Percentiles rank a stretch among this genome's conserved stretches.
These are phyloP conservation scores for Peromyscus californicus DNA, from an alignment of 2,113 vertebrate genomes.

Conservation along the genomic window DNA sequence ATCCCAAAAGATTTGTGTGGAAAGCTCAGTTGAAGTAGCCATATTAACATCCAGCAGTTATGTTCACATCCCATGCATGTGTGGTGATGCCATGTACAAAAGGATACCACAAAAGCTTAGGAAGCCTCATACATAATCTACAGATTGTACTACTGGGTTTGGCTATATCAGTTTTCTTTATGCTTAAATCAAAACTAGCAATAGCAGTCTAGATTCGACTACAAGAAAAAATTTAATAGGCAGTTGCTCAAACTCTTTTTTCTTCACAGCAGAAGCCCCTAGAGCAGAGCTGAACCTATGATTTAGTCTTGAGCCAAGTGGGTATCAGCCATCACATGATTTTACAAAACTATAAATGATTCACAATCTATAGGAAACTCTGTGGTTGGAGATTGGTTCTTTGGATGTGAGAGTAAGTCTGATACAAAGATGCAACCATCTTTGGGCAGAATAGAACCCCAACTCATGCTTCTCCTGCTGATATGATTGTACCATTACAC, in stretches of 20 bases:
- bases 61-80: background rate
- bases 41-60: background rate
- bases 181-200: background rate
- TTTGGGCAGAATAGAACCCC: background rate
- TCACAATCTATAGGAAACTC: background rate
- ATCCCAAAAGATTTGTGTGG: background rate
- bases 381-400: background rate
- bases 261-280: background rate
- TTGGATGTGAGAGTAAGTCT: background rate
- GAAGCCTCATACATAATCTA: background rate
- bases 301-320: background rate
- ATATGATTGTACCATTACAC: background rate
- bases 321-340: background rate
- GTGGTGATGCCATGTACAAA: background rate
- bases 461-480: background rate
- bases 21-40: background rate
- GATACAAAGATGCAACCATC: background rate
- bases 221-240: slow-evolving; percentile 17
- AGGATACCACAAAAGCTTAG: background rate
- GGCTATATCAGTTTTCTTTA: background rate
- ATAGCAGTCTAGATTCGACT: background rate
- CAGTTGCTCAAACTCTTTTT: background rate
- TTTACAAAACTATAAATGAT: background rate
- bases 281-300: background rate
- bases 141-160: background rate